Evolutionary conservation across 2,113 vertebrate genomes (phyloP), one percentile per base, ranked within the genome.

Genomic region (Desmodus rotundus): DNA sequence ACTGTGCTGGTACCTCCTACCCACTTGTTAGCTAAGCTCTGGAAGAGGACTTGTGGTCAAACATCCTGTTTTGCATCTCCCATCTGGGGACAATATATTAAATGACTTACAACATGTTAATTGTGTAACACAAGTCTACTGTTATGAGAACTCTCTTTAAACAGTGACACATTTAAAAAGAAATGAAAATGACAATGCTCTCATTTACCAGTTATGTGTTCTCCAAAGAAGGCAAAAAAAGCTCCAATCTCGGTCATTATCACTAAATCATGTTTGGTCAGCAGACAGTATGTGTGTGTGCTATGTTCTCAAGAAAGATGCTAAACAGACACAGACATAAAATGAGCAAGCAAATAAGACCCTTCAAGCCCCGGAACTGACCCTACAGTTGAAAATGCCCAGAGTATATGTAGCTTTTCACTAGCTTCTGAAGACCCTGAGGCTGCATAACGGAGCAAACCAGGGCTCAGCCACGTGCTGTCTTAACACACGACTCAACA

Each of bases 31-130:
- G 84, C 28, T 88, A 52, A 77, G 20, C 74, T 84, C 87, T 77
- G 65, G 72, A 87, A 87, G 54, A 83, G 47, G 58, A 87, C 88
- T 95, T 94, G 65, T 67, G 67, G 50, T 83, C 83, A 92, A 91
- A 81, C 50, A 77, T 67, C 54, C 38, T 89, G 65, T 86, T 93
- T 52, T 67, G 68, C 43, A 76, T 90, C 20, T 78, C 43, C 80
- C 92, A 94, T 95, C 93, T 97, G 95, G 96, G 93, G 84, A 90
- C 67, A 82, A 90, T 94, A 82, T 93, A 98, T 90, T 91, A 97
- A 95, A 70, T 58, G 77, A 90, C 90, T 96, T 93, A 90, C 47
- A 92, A 90, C 80, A 88, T 96, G 93, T 95, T 95, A 95, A 87
- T 96, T 52, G 4, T 97, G 84, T 92, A 95, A 97, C 61, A 87